phyloP scores from a whole-genome alignment of 2,797 vertebrate species.

The Carapus acus region DNA sequence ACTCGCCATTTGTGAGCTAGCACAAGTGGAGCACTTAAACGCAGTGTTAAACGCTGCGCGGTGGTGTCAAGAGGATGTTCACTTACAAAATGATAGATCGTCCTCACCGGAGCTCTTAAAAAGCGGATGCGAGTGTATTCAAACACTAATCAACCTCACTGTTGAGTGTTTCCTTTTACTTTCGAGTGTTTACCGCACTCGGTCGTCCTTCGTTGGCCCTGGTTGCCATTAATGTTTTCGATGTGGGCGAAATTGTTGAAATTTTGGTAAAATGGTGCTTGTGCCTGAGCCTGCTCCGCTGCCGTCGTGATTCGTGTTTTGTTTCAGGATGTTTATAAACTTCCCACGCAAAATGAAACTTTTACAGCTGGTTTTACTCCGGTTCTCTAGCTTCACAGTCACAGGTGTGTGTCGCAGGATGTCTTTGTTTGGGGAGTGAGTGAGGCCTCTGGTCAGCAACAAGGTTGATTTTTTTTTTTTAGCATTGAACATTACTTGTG shows the following conservation, averaged over 20 bases:
- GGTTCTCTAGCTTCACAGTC: too few relatives aligned
- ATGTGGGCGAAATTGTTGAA: slow-evolving; percentile 5
- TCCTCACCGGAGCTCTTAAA: slow-evolving; percentile 38
- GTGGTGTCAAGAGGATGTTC: slow-evolving; percentile 41
- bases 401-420: too few relatives aligned
- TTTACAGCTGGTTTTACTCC: not conserved
- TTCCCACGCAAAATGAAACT: not conserved
- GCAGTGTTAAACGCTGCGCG: slow-evolving; percentile 25
- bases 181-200: slow-evolving; percentile 22
- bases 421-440: too few relatives aligned
- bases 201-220: not conserved
- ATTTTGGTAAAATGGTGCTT: not conserved
- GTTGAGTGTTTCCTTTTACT: slow-evolving; percentile 12
- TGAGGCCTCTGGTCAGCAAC: too few relatives aligned
- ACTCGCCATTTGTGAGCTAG: slow-evolving; percentile 16
- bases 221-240: slow-evolving; percentile 11
- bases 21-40: slow-evolving; percentile 29
- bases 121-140: slow-evolving; percentile 6
- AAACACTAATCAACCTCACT: slow-evolving; percentile 12
- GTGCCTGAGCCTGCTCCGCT: slow-evolving; percentile 1
- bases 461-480: slow-evolving; percentile 17
- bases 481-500: slow-evolving; percentile 31
- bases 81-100: slow-evolving; percentile 32
- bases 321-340: not conserved
- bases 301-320: not conserved